phyloP scores from a whole-genome alignment of 1,140 invertebrate species.

The Eciton burchellii region DNA sequence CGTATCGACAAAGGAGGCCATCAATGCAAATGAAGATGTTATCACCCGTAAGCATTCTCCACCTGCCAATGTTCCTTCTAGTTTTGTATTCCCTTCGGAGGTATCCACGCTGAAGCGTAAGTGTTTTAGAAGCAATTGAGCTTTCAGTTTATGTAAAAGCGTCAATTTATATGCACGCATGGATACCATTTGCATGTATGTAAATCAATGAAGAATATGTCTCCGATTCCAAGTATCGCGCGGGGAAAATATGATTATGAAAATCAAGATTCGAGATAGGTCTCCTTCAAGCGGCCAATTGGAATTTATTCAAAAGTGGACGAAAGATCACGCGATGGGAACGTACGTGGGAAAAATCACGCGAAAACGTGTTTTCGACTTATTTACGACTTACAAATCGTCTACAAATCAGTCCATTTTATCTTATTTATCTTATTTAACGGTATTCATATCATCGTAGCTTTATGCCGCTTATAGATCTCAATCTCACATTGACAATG shows the following conservation, averaged over 20 bases:
- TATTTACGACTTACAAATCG: neutral
- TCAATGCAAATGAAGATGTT: conserved; percentile 81
- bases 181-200: neutral
- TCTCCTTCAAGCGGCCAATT: too few relatives aligned
- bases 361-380: too few relatives aligned
- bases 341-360: too few relatives aligned
- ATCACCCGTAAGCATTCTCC: conserved; percentile 58
- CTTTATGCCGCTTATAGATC: neutral
- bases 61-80: conserved; percentile 46
- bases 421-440: neutral
- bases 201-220: neutral
- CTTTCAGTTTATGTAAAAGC: conserved; percentile 18
- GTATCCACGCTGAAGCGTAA: neutral
- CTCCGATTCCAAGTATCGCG: neutral
- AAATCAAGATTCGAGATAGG: neutral
- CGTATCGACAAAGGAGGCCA: conserved; percentile 72
- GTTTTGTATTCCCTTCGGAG: conserved; percentile 20
- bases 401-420: neutral
- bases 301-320: too few relatives aligned
- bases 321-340: too few relatives aligned
- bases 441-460: neutral
- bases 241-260: neutral
- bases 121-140: neutral
- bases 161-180: conserved; percentile 27
- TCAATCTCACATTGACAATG: too few relatives aligned